Percentiles rank a stretch among this genome's conserved stretches.
Conservation (phyloP, 1,140 invertebrate species). For the Drosophila lacteicornis region DNA sequence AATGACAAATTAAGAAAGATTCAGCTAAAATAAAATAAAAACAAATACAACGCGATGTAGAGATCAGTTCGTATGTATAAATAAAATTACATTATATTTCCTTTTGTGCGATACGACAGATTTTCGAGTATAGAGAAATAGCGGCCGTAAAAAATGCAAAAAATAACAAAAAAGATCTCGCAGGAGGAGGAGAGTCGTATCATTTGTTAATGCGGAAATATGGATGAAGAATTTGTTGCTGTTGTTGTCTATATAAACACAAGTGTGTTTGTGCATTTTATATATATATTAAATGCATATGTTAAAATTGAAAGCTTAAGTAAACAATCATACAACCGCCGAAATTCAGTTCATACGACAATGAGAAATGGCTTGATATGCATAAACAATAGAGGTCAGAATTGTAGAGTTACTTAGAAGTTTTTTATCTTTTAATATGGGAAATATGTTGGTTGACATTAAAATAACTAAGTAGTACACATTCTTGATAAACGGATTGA, state of each 20-base stretch:
- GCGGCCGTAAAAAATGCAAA: slow-evolving; percentile 44
- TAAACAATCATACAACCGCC: slow-evolving; percentile 43
- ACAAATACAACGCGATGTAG: slow-evolving; percentile 11
- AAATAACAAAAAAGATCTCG: slow-evolving; percentile 28
- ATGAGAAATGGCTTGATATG: slow-evolving; percentile 60
- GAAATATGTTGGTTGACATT: no score
- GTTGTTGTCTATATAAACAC: slow-evolving; percentile 29
- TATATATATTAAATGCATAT: slow-evolving; percentile 41
- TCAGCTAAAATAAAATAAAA: slow-evolving; percentile 27
- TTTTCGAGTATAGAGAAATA: slow-evolving; percentile 57
- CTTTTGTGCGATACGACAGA: slow-evolving; percentile 47
- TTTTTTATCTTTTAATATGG: no score
- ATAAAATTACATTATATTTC: slow-evolving; percentile 56
- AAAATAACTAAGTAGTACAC: no score
- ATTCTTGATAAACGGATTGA: no score
- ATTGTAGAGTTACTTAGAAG: not conserved
- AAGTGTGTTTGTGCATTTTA: slow-evolving; percentile 25
- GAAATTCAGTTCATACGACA: slow-evolving; percentile 36
- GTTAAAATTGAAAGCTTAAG: slow-evolving; percentile 46
- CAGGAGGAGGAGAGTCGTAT: slow-evolving; percentile 43
- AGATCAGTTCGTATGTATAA: slow-evolving; percentile 19
- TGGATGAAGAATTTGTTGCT: slow-evolving; percentile 67
- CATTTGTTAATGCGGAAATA: slow-evolving; percentile 79
- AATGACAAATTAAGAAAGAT: slow-evolving; percentile 60
- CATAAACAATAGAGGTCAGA: slow-evolving; percentile 9